These are phyloP conservation scores for Drosophila jambulina DNA, from an alignment of 1,140 invertebrate genomes.

Conservation along the genomic window DNA sequence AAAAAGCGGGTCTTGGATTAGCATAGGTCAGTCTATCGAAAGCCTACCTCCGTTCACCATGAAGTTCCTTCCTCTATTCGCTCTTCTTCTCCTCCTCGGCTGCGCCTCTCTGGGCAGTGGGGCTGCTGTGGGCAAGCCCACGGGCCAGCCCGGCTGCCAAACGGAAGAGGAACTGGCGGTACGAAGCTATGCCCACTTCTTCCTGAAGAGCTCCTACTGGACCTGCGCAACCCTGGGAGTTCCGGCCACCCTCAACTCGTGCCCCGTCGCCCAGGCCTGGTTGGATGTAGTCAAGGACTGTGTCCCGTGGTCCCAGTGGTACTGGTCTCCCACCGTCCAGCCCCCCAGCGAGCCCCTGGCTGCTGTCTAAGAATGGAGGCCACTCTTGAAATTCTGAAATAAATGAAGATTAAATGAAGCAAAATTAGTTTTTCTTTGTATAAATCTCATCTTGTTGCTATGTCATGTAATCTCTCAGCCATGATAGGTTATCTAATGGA, in stretches of 20 bases:
- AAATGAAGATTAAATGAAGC: not conserved
- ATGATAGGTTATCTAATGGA: not conserved
- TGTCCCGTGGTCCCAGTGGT: conserved; percentile 59
- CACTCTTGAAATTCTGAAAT: not conserved
- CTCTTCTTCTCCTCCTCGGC: conserved; percentile 36
- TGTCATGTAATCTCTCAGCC: too few species aligned
- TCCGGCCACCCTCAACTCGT: conserved; percentile 41
- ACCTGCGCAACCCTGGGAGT: conserved; percentile 40
- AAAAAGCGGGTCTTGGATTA: conserved; percentile 43
- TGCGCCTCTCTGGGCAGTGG: conserved; percentile 12
- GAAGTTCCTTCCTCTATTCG: conserved; percentile 47
- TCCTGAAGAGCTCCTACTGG: conserved; percentile 64
- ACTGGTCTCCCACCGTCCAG: conserved; percentile 54
- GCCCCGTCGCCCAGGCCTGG: conserved; percentile 23
- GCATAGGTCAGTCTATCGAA: conserved; percentile 62
- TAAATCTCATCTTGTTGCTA: not conserved
- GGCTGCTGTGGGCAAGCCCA: conserved; percentile 40
- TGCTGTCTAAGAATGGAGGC: conserved; percentile 2
- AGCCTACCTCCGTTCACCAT: conserved; percentile 30
- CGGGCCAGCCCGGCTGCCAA: conserved; percentile 70
- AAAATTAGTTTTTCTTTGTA: not conserved
- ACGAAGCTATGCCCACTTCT: conserved; percentile 53
- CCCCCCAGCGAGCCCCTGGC: conserved; percentile 62
- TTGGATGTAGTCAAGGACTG: conserved; percentile 50
- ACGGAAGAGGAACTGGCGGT: conserved; percentile 58